Evolutionary conservation across 2,888 invertebrate genomes (phyloP).

Genomic region (Mythimna vitellina): DNA sequence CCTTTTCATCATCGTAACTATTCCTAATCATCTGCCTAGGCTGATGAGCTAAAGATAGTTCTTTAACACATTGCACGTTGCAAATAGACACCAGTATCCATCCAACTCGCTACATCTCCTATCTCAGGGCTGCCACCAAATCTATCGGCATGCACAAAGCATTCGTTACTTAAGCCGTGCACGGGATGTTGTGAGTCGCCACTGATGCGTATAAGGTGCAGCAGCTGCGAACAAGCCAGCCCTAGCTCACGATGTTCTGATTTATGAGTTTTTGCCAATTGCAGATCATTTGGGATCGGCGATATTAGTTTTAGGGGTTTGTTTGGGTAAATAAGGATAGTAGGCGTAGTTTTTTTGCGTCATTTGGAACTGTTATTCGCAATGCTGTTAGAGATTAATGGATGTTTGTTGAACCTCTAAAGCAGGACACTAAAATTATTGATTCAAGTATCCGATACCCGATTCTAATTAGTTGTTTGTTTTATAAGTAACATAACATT

Average conservation of each 20-base stretch:
- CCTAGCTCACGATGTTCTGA: conserved; percentile 62
- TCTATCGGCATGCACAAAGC: conserved; percentile 89
- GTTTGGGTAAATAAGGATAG: conserved; percentile 49
- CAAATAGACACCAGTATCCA: no score
- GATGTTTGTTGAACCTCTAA: neutral
- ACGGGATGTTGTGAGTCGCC: conserved; percentile 83
- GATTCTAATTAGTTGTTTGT: conserved; percentile 29
- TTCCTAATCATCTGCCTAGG: neutral
- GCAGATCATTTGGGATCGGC: conserved; percentile 52
- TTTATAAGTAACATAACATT: conserved; percentile 26
- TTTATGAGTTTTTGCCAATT: conserved; percentile 69
- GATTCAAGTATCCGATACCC: neutral
- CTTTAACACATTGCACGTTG: no score
- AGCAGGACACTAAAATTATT: neutral
- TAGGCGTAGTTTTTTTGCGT: conserved; percentile 32
- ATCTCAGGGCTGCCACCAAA: conserved; percentile 69
- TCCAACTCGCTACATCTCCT: conserved; percentile 59
- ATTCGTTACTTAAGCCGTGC: conserved; percentile 82
- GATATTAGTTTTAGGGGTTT: conserved; percentile 56
- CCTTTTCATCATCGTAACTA: neutral
- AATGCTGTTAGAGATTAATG: conserved; percentile 17
- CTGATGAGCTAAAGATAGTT: no score
- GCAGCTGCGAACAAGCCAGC: conserved; percentile 79
- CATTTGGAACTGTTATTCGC: conserved; percentile 8
- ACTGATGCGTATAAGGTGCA: conserved; percentile 86